Conservation (phyloP, 64 coral and sea anemone species). For the Astreopora myriophthalma region DNA sequence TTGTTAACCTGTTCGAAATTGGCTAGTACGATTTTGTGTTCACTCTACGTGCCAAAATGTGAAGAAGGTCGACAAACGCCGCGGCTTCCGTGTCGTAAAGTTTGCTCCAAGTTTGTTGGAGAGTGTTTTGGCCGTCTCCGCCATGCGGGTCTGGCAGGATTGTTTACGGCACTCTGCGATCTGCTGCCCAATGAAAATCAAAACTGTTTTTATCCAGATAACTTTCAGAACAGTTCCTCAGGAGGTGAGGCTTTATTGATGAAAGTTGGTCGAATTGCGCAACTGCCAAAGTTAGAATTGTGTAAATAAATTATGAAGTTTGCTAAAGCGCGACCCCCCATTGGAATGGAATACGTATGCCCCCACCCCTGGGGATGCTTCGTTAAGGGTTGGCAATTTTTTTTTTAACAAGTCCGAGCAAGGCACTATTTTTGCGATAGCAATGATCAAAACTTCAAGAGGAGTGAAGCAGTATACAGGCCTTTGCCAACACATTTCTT, state of each 20-base stretch:
- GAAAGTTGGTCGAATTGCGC: background rate
- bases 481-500: no score
- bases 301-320: no score
- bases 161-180: slow-evolving; percentile 46
- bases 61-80: background rate
- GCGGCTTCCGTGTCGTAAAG: slow-evolving; percentile 39
- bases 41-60: slow-evolving; percentile 58
- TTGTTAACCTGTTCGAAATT: slow-evolving; percentile 38
- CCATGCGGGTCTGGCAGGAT: background rate
- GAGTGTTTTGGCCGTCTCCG: slow-evolving; percentile 5
- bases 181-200: slow-evolving; percentile 1
- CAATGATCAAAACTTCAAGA: no score
- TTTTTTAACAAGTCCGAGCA: no score
- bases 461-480: no score
- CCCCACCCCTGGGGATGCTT: no score
- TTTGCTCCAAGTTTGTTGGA: slow-evolving; percentile 41
- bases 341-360: no score
- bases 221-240: background rate
- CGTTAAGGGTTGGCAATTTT: no score
- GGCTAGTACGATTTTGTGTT: slow-evolving; percentile 51
- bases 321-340: no score
- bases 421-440: no score
- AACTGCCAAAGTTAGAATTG: no score
- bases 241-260: background rate
- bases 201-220: slow-evolving; percentile 4